Base-by-base conservation (phyloP, 2,888 invertebrate genomes). In the Aplocera efformata region DNA sequence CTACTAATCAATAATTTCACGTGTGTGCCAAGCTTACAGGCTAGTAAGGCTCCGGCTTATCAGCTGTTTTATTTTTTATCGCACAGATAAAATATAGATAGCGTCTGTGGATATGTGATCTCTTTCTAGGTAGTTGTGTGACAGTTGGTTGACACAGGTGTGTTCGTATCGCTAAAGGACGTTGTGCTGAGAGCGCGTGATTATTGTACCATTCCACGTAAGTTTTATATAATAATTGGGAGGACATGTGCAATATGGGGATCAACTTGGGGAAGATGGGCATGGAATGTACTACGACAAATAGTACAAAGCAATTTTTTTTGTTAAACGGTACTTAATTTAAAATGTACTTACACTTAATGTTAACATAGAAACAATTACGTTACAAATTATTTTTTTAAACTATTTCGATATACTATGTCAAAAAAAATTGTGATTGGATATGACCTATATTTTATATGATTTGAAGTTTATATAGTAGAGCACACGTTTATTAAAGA, bases 151-250 rank as follows among this genome's bases (percentile, higher is more conserved):
- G 46, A 53, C 48, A 56, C 57, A 58, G 56, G 52, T 56, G 50
- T 42, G 42, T 17, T 53, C 38, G 38, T 42, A 28, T 11, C 7
- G 20, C 26, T 23, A 10, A 6, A 21, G 11, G 23, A 13, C 8
- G 11, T 23, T 5, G 27, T 9, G 34, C 25, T 17, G 27, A 41
- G 9, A 26, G 13, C 23, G 8, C n/a, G 38, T 30, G 33, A 25
- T 32, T 26, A 26, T 29, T 22, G 7, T 35, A 25, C 54, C 62
- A 59, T 67, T 67, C 63, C 67, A 56, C 49, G 67, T 66, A 61
- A 64, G 67, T 64, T 51, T 32, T 22, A 13, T 29, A 32, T 17
- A 5, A 17, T 17, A 17, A 17, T 17, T 3, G 5, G 13, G 13
- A 17, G 13, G 13, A 17, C 2, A 17, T 17, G 2, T 17, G 13